Evolutionary conservation across 1,140 invertebrate species (phyloP).

Genomic region (Drosophila malerkotliana): DNA sequence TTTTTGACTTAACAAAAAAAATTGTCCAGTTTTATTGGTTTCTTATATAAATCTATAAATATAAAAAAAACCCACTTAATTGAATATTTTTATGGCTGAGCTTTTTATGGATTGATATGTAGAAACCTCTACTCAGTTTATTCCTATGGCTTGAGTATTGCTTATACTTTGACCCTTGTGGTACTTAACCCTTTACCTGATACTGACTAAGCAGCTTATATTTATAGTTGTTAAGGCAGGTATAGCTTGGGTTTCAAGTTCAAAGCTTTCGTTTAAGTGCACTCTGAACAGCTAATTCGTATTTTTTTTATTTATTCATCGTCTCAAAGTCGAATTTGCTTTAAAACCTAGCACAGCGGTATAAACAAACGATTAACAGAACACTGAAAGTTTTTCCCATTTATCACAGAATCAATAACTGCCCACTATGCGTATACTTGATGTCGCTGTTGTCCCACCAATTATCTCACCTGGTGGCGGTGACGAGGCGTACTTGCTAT

Average conservation of each 20-base stretch:
- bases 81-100: neutral
- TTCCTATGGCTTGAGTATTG: no score
- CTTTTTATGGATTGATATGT: neutral
- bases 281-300: slow-evolving; percentile 13
- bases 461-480: slow-evolving; percentile 72
- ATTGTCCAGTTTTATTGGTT: no score
- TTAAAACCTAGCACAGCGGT: neutral
- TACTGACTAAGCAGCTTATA: neutral
- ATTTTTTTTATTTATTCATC: slow-evolving; percentile 11
- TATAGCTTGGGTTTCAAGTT: slow-evolving; percentile 26
- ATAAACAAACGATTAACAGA: slow-evolving; percentile 17
- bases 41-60: no score
- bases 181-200: slow-evolving; percentile 13
- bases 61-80: neutral
- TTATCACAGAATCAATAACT: neutral
- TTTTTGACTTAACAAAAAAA: neutral
- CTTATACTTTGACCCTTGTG: slow-evolving; percentile 4
- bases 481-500: slow-evolving; percentile 85
- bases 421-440: slow-evolving; percentile 3
- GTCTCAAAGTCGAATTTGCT: slow-evolving; percentile 12
- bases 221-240: slow-evolving; percentile 9
- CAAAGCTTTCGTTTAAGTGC: slow-evolving; percentile 34
- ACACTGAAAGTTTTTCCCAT: slow-evolving; percentile 2
- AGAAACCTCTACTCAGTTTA: neutral
- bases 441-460: neutral